Evolutionary conservation across 2,888 invertebrate genomes (phyloP).

Genomic region (Bugulina stolonifera): DNA sequence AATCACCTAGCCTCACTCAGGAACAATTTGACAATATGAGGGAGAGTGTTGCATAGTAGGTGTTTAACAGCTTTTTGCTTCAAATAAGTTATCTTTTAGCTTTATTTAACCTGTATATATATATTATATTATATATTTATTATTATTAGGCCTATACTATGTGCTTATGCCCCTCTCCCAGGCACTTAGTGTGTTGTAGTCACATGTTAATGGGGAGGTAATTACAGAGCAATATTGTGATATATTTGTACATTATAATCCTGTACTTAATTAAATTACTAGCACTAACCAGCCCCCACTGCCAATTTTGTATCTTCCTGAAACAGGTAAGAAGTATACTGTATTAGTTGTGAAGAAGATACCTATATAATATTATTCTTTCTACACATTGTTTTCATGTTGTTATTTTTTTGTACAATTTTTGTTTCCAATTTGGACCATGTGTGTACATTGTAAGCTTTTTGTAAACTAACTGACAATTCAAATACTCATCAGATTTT

Average conservation of each 20-base stretch:
- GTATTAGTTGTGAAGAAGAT: no score
- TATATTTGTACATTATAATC: background rate
- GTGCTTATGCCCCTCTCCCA: no score
- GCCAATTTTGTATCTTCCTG: no score
- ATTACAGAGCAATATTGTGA: background rate
- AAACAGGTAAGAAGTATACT: no score
- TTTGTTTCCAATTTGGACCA: background rate
- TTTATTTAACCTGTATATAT: no score
- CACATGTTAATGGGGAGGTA: no score
- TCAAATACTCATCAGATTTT: no score
- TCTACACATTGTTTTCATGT: background rate
- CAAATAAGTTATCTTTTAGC: background rate
- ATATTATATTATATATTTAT: no score
- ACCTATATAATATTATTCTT: background rate
- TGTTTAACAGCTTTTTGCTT: no score
- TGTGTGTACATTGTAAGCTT: no score
- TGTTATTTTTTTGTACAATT: background rate
- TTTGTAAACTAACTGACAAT: no score
- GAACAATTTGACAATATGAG: constrained; percentile 22
- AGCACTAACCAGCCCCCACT: background rate
- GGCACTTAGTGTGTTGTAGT: background rate
- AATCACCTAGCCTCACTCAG: constrained; percentile 2
- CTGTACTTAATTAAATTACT: background rate
- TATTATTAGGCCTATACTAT: no score
- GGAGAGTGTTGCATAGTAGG: constrained; percentile 9